phyloP scores from a whole-genome alignment of 2,797 vertebrate genomes.

The Gallirallus australis region DNA sequence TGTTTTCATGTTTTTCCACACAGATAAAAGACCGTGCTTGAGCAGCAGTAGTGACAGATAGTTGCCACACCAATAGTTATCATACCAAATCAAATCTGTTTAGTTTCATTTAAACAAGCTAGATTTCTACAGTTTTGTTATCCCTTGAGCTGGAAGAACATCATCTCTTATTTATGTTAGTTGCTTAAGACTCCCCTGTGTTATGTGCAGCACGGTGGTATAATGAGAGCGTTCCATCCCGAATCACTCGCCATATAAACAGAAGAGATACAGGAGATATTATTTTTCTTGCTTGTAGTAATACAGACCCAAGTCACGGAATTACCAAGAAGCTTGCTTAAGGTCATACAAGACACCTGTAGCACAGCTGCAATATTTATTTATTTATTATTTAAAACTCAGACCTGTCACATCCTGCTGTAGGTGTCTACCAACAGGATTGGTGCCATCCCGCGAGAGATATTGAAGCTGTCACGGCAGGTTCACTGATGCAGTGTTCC shows the following conservation, averaged over 20 bases:
- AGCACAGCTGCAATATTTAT: background rate
- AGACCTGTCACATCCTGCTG: background rate
- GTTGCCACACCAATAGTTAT: constrained; percentile 65
- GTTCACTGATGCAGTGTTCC: background rate
- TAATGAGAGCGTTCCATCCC: background rate
- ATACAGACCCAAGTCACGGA: background rate
- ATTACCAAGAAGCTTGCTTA: background rate
- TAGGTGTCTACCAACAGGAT: background rate
- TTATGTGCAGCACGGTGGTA: constrained; percentile 29
- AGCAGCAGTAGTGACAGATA: constrained; percentile 43
- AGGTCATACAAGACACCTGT: background rate
- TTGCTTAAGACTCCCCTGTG: constrained; percentile 45
- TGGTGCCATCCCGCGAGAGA: background rate
- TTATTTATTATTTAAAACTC: background rate
- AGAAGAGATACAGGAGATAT: constrained; percentile 30
- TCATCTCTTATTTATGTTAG: constrained; percentile 67
- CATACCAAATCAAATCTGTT: constrained; percentile 63
- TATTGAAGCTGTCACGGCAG: accelerated
- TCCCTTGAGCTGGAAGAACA: constrained; percentile 49
- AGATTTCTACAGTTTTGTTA: constrained; percentile 62
- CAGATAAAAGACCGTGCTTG: background rate
- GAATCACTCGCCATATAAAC: constrained; percentile 46
- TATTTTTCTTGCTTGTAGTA: constrained; percentile 32
- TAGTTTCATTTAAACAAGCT: constrained; percentile 69
- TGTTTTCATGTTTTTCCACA: background rate